Base-by-base conservation (phyloP, 2,797 vertebrate species). In the Sebastes goodei region DNA sequence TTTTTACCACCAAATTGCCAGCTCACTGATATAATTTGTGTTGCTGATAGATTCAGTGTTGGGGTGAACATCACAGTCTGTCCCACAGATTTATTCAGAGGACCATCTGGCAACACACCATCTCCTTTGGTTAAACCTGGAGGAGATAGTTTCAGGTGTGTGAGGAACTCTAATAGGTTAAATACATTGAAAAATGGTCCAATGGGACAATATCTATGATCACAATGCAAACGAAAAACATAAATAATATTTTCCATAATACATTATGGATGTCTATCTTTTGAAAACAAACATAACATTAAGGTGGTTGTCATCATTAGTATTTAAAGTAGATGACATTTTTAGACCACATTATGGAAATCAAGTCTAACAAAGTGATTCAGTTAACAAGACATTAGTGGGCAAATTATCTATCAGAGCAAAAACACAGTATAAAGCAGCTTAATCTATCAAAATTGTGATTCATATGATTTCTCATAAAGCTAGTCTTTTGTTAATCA, bases 91-190 rank as follows among this genome's bases (percentile, higher is more conserved):
- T 4, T 57, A 49, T 5, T 4, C 74, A 86, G 32, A 69, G 0
- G 30, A 77, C 0, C 70, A 4, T 85, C 68, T 63, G 86, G 90
- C 42, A 92, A 74, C 27, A 88, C 4, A 29, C 79, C 84, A 6
- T 0, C 10, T 86, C 82, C 90, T 30, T 62, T n/a, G 32, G 68
- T 79, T 7, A 86, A 79, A 83, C 90, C 93, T 94, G 71, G 10
- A 80, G 29, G 30, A 66, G 23, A 83, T n/a, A 78, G 53, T 52
- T 29, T 46, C n/a, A 75, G 55, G n/a, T 35, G 12, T 23, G 14
- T 73, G 20, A 35, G 7, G 5, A 7, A 29, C 42, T 52, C 1
- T 2, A 0, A n/a, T 52, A 5, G n/a, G 1, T 20, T 6, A 0
- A 56, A 3, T 4, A 55, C 5, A 33, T 23, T 17, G 6, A 1